Evolutionary conservation across 2,888 invertebrate species (phyloP).

Genomic region (Lamellibrachia columna): DNA sequence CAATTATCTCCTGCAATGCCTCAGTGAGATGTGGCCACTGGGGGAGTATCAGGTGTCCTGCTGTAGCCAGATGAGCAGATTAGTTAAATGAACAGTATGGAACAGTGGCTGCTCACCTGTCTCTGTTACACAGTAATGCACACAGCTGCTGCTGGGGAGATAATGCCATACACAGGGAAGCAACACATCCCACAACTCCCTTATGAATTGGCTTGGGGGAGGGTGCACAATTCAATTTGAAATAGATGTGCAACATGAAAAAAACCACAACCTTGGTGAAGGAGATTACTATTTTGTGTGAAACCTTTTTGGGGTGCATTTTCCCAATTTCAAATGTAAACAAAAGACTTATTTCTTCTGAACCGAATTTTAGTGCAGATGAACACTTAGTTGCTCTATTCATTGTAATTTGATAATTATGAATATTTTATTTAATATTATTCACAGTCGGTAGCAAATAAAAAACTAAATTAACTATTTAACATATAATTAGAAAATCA

Average conservation of each 20-base stretch:
- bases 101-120: background rate
- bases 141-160: background rate
- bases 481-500: no score
- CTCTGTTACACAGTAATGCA: background rate
- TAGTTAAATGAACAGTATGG: constrained; percentile 11
- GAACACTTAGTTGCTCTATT: no score
- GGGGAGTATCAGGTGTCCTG: background rate
- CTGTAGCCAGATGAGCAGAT: background rate
- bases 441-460: no score
- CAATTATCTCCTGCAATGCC: constrained; percentile 6
- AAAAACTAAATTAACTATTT: no score
- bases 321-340: no score
- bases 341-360: no score
- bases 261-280: background rate
- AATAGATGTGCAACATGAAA: background rate
- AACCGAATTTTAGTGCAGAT: no score
- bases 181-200: background rate
- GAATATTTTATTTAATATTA: no score
- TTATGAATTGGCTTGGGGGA: background rate
- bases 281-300: background rate
- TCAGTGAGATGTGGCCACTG: background rate
- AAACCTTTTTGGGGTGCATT: no score
- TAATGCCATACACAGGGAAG: background rate
- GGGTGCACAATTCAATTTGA: background rate
- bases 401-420: no score